Percentiles rank a stretch among this genome's conserved stretches.
These are phyloP conservation scores for Merodon equestris DNA, from an alignment of 2,888 invertebrate species.

Conservation along the genomic window DNA sequence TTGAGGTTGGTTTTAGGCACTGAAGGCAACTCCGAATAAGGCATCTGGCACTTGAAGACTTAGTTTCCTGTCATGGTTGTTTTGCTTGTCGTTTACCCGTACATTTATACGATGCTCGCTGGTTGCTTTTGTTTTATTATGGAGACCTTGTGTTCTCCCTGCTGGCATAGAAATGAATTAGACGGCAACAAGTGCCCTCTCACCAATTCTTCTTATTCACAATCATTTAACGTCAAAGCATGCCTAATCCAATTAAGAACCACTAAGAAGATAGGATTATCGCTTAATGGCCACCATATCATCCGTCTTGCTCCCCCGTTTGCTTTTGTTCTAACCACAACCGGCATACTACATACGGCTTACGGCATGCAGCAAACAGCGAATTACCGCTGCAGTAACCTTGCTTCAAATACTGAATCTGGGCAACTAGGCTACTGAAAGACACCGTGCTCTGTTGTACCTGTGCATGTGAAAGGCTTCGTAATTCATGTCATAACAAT, in stretches of 20 bases:
- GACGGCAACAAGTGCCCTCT: slow-evolving; percentile 54
- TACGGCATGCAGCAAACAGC: background rate
- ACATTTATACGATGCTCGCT: too few species aligned
- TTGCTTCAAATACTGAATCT: slow-evolving; percentile 48
- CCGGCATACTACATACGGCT: too few species aligned
- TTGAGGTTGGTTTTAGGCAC: too few species aligned
- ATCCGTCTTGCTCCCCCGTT: background rate
- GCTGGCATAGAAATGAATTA: too few species aligned
- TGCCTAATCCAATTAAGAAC: slow-evolving; percentile 63
- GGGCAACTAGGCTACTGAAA: slow-evolving; percentile 38
- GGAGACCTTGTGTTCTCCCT: too few species aligned
- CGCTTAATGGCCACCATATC: slow-evolving; percentile 42
- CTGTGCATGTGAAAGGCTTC: slow-evolving; percentile 53
- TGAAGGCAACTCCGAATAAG: slow-evolving; percentile 25
- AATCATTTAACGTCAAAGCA: slow-evolving; percentile 52
- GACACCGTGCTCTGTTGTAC: background rate
- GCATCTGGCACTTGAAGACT: slow-evolving; percentile 15
- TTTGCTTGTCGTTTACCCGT: background rate
- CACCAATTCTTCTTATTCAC: slow-evolving; percentile 15
- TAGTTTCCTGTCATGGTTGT: slow-evolving; percentile 17
- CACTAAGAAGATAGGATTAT: slow-evolving; percentile 64
- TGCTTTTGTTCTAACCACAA: too few species aligned
- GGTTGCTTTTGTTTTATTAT: too few species aligned
- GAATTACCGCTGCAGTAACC: slow-evolving; percentile 43
- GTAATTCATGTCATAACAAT: slow-evolving; percentile 52